Conservation (phyloP, 1,140 invertebrate genomes). For the Drosophila baimaii region DNA sequence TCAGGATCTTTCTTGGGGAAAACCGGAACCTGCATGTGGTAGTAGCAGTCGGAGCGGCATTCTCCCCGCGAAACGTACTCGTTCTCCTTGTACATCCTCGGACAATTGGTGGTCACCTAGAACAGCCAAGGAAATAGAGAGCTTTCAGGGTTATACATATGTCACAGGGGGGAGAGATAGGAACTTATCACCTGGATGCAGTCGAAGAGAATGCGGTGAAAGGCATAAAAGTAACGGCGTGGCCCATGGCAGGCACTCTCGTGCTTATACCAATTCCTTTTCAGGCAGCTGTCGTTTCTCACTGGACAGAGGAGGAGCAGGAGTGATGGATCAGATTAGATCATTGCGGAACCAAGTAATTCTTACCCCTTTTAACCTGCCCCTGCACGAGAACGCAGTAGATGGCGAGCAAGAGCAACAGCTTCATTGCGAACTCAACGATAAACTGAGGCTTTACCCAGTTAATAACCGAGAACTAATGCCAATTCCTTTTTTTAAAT, state of each 20-base stretch:
- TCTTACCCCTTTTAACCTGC: background rate
- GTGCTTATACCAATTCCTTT: constrained; percentile 30
- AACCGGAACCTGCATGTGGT: constrained; percentile 29
- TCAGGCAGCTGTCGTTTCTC: constrained; percentile 35
- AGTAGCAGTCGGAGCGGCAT: constrained; percentile 24
- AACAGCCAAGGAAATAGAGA: background rate
- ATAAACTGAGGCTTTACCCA: background rate
- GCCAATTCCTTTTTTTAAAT: no score
- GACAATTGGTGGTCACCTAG: constrained; percentile 23
- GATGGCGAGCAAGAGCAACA: background rate
- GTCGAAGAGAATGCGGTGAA: constrained; percentile 49
- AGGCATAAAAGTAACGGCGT: constrained; percentile 39
- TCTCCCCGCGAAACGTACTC: constrained; percentile 7
- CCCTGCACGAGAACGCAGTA: background rate
- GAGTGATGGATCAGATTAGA: no score
- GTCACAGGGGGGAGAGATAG: no score
- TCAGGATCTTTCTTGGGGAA: no score
- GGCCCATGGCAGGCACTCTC: constrained; percentile 23
- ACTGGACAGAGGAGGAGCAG: background rate
- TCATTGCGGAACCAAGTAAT: background rate
- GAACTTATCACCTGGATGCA: constrained; percentile 28
- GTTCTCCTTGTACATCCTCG: constrained; percentile 8
- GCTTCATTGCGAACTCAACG: background rate
- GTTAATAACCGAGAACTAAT: background rate
- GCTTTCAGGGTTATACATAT: background rate